Evolutionary conservation across 2,797 vertebrate genomes (phyloP), one percentile per base, ranked within the genome.

Genomic region (Paratrypauchen microcephalus): DNA sequence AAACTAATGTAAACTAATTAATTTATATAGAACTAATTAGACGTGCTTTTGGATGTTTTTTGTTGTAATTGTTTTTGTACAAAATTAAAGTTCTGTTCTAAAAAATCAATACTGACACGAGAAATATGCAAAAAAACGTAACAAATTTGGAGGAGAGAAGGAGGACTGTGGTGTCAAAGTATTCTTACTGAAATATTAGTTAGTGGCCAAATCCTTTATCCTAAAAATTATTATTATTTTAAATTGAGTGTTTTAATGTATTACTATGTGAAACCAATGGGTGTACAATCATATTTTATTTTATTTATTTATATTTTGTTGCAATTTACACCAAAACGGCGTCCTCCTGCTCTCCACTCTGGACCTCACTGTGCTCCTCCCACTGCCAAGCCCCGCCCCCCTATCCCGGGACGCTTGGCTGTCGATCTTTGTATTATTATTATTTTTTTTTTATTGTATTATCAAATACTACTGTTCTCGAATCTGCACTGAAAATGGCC

Each of bases 71-170:
- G 23, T 3, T 58, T 41, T 74, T 73, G 48, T 15, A 59, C 12
- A 18, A 65, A 72, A 73, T 2, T 57, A 66, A 72, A 73, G 54
- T 59, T 75, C 60, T 69, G 72, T 68, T 60, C 80, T 63, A 18
- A 76, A 19, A 78, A 41, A 66, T 79, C 36, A n/a, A 59, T 36
- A 76, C 64, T 52, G 71, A 79, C 48, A 70, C 30, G 59, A 84
- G 73, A 83, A 83, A 87, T 88, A 87, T 87, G 84, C 86, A 88
- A 82, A 74, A 36, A 62, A 57, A 28, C 4, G 23, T 67, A 23
- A 28, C 71, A 24, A 47, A 47, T 18, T 64, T 39, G 60, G 50
- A 64, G 61, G 71, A 68, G 63, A 66, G 68, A 7, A 58, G 62
- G 67, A 70, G 16, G 18, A 28, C 60, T 39, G 7, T 4, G 75